Base-by-base conservation (phyloP, 1,140 invertebrate genomes). In the Hesperophylax magnus region DNA sequence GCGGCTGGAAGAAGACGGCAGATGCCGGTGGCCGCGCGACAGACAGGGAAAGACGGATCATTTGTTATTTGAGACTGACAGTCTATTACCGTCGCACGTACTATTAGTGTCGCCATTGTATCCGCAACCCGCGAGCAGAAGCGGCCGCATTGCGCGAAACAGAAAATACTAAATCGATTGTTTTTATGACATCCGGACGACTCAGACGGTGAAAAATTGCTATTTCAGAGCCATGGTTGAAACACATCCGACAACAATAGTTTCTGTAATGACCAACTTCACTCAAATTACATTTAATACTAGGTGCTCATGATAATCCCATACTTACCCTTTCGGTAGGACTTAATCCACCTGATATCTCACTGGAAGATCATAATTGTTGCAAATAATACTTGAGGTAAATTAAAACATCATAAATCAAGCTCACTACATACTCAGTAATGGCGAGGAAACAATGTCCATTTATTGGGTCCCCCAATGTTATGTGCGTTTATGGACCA, bases 11-110 rank as follows among this genome's bases (percentile, higher is more conserved):
- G 61, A 53, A 31, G 79, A 77, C 72, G 47, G 22, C 77, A 58
- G 52, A 79, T 79, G 80, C 69, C 74, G 78, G 61, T 75, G 71
- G 53, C 67, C 65, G 61, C 58, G 75, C 81, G 81, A 80, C 61
- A 79, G 84, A 84, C 84, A 81, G 77, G 67, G 79, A 82, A 54
- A 61, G 71, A 78, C 74, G 52, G 78, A 83, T 84, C 84, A 84
- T 84, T 83, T 83, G 77, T 84, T 84, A 84, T 84, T 79, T 81
- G 77, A 60, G 79, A 60, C 71, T 84, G 84, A 84, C 84, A 84
- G 79, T 83, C 81, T 84, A 84, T 84, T 84, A 84, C 79, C 77
- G 79, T 56, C 27, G 65, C 67, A 74, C 67, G 71, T 69, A 75
- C 53, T 71, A 20, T n/a, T 39, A 8, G 52, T 18, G 71, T 9